phyloP scores from a whole-genome alignment of 2,113 vertebrate genomes.

The Cranoglanis bouderius region DNA sequence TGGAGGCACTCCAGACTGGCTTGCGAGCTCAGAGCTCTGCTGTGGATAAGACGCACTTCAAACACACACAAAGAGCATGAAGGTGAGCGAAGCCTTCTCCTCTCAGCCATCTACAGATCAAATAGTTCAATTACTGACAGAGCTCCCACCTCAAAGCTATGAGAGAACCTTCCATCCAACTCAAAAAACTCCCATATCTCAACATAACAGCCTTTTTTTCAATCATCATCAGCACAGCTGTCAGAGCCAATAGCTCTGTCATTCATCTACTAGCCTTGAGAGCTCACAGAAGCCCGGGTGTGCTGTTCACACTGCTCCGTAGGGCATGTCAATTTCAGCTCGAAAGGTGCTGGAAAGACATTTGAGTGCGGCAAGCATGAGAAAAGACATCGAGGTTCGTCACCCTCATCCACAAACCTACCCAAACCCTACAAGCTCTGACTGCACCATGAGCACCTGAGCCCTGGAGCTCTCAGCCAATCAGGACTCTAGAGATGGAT shows the following conservation, averaged over 20 bases:
- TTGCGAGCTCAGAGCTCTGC: background rate
- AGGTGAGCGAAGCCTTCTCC: conserved; percentile 12
- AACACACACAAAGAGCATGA: conserved; percentile 18
- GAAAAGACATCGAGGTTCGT: background rate
- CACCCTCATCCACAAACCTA: background rate
- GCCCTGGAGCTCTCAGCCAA: conserved; percentile 9
- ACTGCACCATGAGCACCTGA: conserved; percentile 15
- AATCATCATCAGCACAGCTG: conserved; percentile 10
- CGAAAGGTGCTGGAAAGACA: background rate
- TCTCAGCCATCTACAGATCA: conserved; percentile 34
- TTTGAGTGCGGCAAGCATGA: conserved; percentile 8
- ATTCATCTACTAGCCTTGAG: conserved; percentile 18
- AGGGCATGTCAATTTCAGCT: conserved; percentile 26
- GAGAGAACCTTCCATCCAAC: background rate
- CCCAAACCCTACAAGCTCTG: background rate
- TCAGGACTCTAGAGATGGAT: background rate
- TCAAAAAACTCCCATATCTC: background rate
- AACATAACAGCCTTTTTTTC: background rate
- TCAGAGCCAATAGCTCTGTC: conserved; percentile 28
- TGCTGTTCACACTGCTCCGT: background rate
- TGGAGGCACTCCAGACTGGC: background rate
- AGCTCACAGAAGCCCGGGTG: background rate
- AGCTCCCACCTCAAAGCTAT: background rate
- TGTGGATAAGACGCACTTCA: conserved; percentile 15
- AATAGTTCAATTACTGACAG: conserved; percentile 44